Evolutionary conservation across 2,797 vertebrate genomes (phyloP).

Genomic region (Tachyglossus aculeatus): DNA sequence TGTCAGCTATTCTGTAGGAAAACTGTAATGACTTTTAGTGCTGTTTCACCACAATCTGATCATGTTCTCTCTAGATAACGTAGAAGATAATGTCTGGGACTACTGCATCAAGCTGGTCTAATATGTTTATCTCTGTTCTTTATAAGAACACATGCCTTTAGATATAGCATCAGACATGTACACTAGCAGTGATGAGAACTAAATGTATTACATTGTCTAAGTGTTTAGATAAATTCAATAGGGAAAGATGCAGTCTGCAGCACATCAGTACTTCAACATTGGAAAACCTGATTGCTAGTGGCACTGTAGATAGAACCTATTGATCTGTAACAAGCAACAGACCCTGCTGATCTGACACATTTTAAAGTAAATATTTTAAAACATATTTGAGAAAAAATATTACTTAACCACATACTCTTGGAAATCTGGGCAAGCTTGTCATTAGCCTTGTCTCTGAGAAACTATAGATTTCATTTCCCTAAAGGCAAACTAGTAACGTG

Average conservation of each 20-base stretch:
- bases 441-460: slow-evolving; percentile 3
- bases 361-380: slow-evolving; percentile 40
- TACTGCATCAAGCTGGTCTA: not conserved
- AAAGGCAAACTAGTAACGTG: slow-evolving; percentile 49
- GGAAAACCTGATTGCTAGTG: not conserved
- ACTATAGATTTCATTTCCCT: slow-evolving; percentile 43
- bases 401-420: slow-evolving; percentile 37
- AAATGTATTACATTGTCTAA: not conserved
- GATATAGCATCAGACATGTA: not conserved
- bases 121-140: not conserved
- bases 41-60: slow-evolving; percentile 3
- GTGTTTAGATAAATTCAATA: slow-evolving; percentile 4
- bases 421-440: slow-evolving; percentile 43
- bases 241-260: slow-evolving; percentile 6
- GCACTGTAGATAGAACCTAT: not conserved
- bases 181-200: not conserved
- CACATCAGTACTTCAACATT: slow-evolving; percentile 11
- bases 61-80: not conserved
- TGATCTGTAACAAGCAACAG: slow-evolving; percentile 30
- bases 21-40: not conserved
- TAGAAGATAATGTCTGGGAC: not conserved
- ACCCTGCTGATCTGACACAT: slow-evolving; percentile 33
- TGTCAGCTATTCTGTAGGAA: not conserved
- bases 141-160: slow-evolving; percentile 15
- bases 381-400: slow-evolving; percentile 14